These are phyloP conservation scores for Nudaria mundana DNA, from an alignment of 2,888 invertebrate species.

Conservation along the genomic window DNA sequence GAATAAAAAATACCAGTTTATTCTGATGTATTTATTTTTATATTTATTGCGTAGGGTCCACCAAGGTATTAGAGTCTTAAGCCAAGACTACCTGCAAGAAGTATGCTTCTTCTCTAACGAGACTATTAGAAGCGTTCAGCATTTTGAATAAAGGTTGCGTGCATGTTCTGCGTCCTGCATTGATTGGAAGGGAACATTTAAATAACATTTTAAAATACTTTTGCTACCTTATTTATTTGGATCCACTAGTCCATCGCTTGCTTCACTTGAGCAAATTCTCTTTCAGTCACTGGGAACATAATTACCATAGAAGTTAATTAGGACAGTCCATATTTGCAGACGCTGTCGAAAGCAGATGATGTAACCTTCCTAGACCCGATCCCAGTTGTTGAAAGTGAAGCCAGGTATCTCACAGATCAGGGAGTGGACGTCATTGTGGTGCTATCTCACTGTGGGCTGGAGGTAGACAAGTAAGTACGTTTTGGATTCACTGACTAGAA, in stretches of 20 bases:
- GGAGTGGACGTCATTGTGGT: slow-evolving; percentile 90
- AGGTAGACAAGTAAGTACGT: slow-evolving; percentile 78
- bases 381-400: slow-evolving; percentile 82
- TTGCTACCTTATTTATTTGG: no score
- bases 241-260: not conserved
- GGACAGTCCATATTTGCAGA: slow-evolving; percentile 53
- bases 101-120: no score
- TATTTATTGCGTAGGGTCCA: no score
- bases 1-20: no score
- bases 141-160: no score
- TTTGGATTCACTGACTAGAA: not conserved
- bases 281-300: not conserved
- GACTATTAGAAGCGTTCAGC: no score
- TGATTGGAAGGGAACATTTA: no score
- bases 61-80: no score
- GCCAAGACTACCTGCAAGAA: no score
- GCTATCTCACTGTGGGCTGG: slow-evolving; percentile 90
- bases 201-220: no score
- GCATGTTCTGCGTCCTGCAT: no score
- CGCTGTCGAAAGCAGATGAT: slow-evolving; percentile 81
- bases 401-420: slow-evolving; percentile 78
- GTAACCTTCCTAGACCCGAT: slow-evolving; percentile 85
- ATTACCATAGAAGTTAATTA: not conserved
- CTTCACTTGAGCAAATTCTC: slow-evolving; percentile 1
- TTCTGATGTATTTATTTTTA: no score